phyloP scores from a whole-genome alignment of 2,888 invertebrate genomes.

The Athalia cordata region DNA sequence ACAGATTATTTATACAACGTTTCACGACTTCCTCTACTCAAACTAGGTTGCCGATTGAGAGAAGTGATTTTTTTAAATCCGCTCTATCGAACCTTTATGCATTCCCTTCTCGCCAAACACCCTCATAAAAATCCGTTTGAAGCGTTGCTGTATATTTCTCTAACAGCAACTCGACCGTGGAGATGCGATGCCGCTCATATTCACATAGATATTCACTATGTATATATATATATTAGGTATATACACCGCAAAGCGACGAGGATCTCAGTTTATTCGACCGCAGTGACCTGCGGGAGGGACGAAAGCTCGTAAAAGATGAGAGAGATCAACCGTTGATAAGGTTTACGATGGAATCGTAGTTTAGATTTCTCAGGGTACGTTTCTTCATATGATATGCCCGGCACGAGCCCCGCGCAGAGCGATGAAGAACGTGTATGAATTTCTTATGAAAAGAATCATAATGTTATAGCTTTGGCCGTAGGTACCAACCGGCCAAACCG shows the following conservation, averaged over 20 bases:
- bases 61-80: background rate
- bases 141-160: background rate
- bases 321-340: conserved; percentile 41
- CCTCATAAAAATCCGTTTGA: background rate
- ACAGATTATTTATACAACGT: background rate
- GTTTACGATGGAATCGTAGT: conserved; percentile 41
- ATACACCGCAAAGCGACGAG: conserved; percentile 13
- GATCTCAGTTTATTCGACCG: conserved; percentile 32
- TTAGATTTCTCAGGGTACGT: conserved; percentile 41
- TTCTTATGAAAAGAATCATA: conserved; percentile 2
- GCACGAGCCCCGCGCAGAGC: conserved; percentile 22
- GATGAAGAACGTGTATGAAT: conserved; percentile 30
- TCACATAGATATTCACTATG: background rate
- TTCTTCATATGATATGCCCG: conserved; percentile 42
- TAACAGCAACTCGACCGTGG: too few relatives aligned
- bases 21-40: background rate
- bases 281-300: conserved; percentile 29
- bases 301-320: conserved; percentile 45
- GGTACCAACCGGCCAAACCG: too few relatives aligned
- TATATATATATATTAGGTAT: too few relatives aligned
- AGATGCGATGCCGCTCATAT: background rate
- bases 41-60: too few relatives aligned
- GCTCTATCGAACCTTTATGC: background rate
- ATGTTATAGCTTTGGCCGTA: background rate
- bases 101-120: conserved; percentile 8